Evolutionary conservation across 2,888 invertebrate genomes (phyloP).

Genomic region (Cordylochernes scorpioides): DNA sequence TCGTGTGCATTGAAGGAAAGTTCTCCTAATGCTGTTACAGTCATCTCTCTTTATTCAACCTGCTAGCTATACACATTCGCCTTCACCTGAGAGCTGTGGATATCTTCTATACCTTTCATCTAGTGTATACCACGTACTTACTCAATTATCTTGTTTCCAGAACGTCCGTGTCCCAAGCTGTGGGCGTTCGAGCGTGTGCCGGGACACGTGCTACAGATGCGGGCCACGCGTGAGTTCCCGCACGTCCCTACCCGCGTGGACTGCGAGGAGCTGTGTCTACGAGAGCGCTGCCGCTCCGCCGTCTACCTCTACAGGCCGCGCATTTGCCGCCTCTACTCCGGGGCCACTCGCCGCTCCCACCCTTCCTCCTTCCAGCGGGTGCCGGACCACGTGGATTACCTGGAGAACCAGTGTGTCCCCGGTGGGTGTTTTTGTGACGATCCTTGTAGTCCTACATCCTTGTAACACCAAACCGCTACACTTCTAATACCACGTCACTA

Average conservation of each 20-base stretch:
- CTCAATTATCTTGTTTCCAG: constrained; percentile 13
- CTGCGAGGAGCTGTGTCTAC: constrained; percentile 27
- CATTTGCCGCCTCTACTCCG: constrained; percentile 25
- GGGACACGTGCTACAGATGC: constrained; percentile 25
- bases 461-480: no score
- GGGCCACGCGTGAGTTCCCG: constrained; percentile 23
- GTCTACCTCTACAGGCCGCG: constrained; percentile 25
- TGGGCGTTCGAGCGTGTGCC: constrained; percentile 28
- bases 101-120: no score
- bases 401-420: constrained; percentile 29
- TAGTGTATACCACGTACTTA: no score
- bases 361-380: constrained; percentile 24
- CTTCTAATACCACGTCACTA: no score
- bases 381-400: constrained; percentile 25
- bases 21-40: no score
- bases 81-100: no score
- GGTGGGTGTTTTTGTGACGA: no score
- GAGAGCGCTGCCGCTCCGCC: constrained; percentile 26
- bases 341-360: constrained; percentile 27
- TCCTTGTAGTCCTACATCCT: no score
- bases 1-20: no score
- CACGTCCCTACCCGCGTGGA: constrained; percentile 24
- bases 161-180: constrained; percentile 21
- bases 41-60: no score
- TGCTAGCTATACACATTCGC: no score